Conservation (phyloP, 2,113 vertebrate species). For the Arvicanthis niloticus region DNA sequence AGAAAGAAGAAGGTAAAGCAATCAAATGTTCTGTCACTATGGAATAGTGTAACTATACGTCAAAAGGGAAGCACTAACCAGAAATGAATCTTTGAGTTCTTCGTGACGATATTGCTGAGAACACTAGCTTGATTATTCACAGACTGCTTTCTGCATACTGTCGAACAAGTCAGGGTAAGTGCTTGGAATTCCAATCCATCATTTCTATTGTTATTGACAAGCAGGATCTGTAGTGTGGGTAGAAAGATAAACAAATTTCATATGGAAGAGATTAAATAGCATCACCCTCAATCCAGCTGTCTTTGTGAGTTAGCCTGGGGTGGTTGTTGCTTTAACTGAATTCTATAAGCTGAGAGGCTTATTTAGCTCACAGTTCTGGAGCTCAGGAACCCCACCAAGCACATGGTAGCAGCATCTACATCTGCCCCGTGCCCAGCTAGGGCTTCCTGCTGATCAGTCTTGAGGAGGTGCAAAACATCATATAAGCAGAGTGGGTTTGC, state of each 20-base stretch:
- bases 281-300: not conserved
- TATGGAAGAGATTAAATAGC: constrained; percentile 11
- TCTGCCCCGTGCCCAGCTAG: not conserved
- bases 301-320: not conserved
- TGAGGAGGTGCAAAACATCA: not conserved
- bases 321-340: not conserved
- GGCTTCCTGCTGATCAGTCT: not conserved
- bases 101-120: not conserved
- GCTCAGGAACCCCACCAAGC: not conserved
- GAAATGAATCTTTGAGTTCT: not conserved
- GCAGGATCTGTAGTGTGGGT: not conserved
- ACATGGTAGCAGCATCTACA: not conserved
- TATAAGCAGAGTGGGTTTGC: not conserved
- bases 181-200: not conserved
- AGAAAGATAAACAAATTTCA: not conserved
- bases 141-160: not conserved
- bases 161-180: not conserved
- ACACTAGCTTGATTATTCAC: not conserved
- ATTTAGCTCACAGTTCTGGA: not conserved
- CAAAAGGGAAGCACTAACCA: not conserved
- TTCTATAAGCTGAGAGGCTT: not conserved
- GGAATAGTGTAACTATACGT: not conserved
- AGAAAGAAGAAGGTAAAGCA: not conserved
- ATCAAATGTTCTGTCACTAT: not conserved
- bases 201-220: not conserved